Conservation (phyloP, 2,113 vertebrate genomes). For the Ophthalmolycus amberensis region DNA sequence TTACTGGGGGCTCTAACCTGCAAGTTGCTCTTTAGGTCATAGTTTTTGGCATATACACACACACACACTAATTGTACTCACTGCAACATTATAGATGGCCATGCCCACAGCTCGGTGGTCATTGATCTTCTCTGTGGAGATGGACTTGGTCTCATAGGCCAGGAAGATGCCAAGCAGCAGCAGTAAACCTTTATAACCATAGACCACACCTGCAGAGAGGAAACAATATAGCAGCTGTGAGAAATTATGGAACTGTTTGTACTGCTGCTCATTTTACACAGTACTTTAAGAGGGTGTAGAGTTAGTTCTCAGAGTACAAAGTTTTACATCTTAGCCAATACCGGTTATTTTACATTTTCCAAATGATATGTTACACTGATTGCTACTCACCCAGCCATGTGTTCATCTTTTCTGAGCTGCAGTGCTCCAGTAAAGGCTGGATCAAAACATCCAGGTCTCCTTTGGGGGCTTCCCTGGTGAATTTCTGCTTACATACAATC, state of each 20-base stretch:
- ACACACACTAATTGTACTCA: conserved; percentile 55
- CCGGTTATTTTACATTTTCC: neutral
- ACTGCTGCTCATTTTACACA: neutral
- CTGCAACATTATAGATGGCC: conserved; percentile 91
- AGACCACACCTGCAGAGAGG: conserved; percentile 87
- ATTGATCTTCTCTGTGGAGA: conserved; percentile 93
- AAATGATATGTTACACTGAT: neutral
- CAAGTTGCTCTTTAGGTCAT: too few relatives aligned
- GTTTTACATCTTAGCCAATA: neutral
- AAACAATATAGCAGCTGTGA: neutral
- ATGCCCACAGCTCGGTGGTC: conserved; percentile 91
- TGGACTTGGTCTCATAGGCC: conserved; percentile 93
- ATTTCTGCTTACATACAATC: conserved; percentile 80
- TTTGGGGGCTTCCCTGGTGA: conserved; percentile 90
- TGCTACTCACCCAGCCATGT: conserved; percentile 89
- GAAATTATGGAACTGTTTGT: neutral
- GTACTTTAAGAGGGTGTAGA: neutral
- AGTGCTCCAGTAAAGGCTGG: conserved; percentile 91
- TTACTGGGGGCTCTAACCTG: too few relatives aligned
- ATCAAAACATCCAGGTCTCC: conserved; percentile 89
- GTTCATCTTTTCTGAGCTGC: conserved; percentile 94
- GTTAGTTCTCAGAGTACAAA: neutral
- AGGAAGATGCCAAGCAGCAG: conserved; percentile 93
- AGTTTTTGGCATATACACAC: neutral
- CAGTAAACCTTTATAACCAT: conserved; percentile 91